Evolutionary conservation across 2,113 vertebrate genomes (phyloP).

Genomic region (Hylia prasina): DNA sequence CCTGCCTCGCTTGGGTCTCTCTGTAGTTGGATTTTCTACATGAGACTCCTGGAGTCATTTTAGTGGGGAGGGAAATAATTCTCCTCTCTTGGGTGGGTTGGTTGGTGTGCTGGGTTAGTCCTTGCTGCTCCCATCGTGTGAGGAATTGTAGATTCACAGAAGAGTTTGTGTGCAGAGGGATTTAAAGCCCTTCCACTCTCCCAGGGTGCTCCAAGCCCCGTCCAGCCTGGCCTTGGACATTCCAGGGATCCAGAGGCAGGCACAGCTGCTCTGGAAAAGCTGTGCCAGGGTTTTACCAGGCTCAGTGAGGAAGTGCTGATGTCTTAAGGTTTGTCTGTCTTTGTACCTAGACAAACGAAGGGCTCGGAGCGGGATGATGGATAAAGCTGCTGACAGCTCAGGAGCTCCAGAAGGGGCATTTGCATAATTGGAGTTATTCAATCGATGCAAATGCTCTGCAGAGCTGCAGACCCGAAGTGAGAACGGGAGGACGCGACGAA

Average conservation of each 20-base stretch:
- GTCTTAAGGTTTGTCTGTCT: not conserved
- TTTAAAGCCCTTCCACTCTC: not conserved
- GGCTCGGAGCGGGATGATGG: not conserved
- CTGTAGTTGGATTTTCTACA: not conserved
- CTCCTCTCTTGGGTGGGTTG: accelerated
- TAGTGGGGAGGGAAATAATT: not conserved
- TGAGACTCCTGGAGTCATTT: not conserved
- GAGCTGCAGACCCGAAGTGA: not conserved
- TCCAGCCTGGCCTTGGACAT: not conserved
- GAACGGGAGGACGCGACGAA: not conserved
- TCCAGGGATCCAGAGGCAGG: not conserved
- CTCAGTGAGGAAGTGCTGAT: not conserved
- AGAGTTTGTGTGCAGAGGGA: not conserved
- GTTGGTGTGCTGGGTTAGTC: not conserved
- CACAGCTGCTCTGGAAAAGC: not conserved
- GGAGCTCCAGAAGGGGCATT: not conserved
- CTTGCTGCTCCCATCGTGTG: not conserved
- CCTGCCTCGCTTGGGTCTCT: not conserved
- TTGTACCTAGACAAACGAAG: not conserved
- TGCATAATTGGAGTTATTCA: not conserved
- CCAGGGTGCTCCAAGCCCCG: not conserved
- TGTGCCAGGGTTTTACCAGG: not conserved
- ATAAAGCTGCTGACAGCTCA: not conserved
- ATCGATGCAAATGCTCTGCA: not conserved
- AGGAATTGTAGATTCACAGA: accelerated